Base-by-base conservation (phyloP, 2,888 invertebrate genomes). In the Sympetrum striolatum region DNA sequence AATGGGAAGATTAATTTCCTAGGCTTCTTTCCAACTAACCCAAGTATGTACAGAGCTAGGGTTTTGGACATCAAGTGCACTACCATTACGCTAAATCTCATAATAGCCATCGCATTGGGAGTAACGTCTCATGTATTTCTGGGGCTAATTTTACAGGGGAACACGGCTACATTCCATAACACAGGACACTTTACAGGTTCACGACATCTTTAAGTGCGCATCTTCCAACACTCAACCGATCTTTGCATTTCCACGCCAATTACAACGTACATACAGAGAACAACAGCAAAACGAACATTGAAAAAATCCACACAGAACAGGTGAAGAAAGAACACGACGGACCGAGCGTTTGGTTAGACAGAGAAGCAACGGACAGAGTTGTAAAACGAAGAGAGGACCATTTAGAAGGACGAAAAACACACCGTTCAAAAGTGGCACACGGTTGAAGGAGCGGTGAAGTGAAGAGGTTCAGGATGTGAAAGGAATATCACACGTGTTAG, bases 331-430 rank as follows among this genome's bases (percentile, higher is more conserved):
- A 12, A 64, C 39, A 39, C 86, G 86, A 60, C 60, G 60, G n/a
- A 86, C 37, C 10, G 39, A 60, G 64, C 37, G 86, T 60, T 86
- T 82, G 81, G 48, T 48, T 22, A 60, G 53, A 86, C 60, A 86
- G 37, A 86, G 14, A 86, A 86, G 86, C 86, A 60, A 37, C 60
- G 60, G 37, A 64, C 39, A 86, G 60, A 48, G 4, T 58, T n/a
- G 86, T 37, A 25, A 86, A 73, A 22, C 37, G 86, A 86, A 86
- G 86, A 60, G 60, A 64, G 86, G 60, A 12, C 86, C 86, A 86
- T 39, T 60, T 86, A 86, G n/a, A 86, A 86, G 39, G 86, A 86
- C 86, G 86, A 60, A 37, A 73, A 53, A 53, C 53, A 86, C 60
- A 64, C 86, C 86, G 86, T 60, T 82, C 58, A 82, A 81, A 18